Percentiles rank a stretch among this genome's conserved stretches.
phyloP scores from a whole-genome alignment of 2,797 vertebrate species.

The Hephaestus fuliginosus region DNA sequence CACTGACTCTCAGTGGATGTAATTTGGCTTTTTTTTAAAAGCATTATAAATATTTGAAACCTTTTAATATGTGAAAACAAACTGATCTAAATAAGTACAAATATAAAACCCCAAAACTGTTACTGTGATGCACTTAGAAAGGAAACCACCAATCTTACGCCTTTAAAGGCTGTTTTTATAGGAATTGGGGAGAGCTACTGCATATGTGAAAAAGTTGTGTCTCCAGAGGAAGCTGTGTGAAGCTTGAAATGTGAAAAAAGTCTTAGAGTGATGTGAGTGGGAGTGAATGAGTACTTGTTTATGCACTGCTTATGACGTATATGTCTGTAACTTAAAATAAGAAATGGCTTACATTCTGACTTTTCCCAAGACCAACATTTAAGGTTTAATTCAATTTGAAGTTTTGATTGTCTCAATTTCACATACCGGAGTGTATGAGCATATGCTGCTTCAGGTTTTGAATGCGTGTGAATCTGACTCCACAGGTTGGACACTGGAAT shows the following conservation, averaged over 20 bases:
- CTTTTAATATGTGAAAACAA: background rate
- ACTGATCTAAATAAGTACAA: too few relatives aligned
- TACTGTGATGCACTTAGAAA: background rate
- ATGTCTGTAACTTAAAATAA: background rate
- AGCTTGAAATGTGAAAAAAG: background rate
- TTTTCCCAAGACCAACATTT: too few relatives aligned
- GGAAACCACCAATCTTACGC: background rate
- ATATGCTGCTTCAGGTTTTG: conserved; percentile 99
- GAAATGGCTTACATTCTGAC: background rate
- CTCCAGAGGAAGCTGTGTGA: background rate
- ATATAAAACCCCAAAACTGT: background rate
- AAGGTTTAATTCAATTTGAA: background rate
- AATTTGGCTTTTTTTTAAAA: background rate
- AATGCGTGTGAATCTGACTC: conserved; percentile 96
- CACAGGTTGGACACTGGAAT: conserved; percentile 96
- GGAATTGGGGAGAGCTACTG: background rate
- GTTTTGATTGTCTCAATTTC: background rate
- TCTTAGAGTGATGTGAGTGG: too few relatives aligned
- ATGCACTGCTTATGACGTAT: background rate
- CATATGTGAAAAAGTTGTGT: background rate
- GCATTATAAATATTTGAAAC: background rate
- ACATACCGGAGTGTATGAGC: conserved; percentile 99
- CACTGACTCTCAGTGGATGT: background rate
- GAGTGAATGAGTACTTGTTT: background rate
- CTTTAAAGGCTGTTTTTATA: background rate